Conservation (phyloP, 92 coral and sea anemone genomes). For the Palythoa heliodiscus region DNA sequence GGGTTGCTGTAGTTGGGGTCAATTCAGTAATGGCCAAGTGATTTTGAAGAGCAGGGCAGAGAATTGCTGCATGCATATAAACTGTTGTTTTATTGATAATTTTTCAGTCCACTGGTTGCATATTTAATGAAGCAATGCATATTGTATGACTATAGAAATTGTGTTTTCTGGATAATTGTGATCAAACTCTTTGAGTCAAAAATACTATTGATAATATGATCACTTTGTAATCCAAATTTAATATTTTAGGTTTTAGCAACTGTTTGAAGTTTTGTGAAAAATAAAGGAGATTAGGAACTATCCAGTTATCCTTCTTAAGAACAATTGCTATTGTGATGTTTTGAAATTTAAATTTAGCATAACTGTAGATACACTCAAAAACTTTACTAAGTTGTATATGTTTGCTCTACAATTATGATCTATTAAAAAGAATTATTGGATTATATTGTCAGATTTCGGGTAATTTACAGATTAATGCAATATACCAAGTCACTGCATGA, state of each 20-base stretch:
- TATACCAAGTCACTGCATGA: too few species aligned
- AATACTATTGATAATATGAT: neutral
- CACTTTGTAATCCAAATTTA: neutral
- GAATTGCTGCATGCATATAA: neutral
- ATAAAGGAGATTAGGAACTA: neutral
- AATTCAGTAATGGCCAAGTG: neutral
- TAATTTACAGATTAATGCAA: neutral
- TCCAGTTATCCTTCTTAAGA: neutral
- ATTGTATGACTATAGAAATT: neutral
- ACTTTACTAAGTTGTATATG: too few species aligned
- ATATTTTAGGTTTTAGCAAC: neutral
- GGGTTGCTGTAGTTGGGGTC: neutral
- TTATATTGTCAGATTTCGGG: neutral
- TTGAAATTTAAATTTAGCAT: neutral
- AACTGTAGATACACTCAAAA: neutral
- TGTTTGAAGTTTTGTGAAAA: neutral
- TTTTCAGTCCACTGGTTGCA: neutral
- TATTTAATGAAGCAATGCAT: neutral
- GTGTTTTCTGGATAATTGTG: neutral
- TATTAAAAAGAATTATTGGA: slow-evolving; percentile 6
- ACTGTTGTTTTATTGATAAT: neutral
- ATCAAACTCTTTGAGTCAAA: neutral
- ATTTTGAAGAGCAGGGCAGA: neutral
- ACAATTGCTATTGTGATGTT: neutral
- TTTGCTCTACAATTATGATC: neutral